Evolutionary conservation across 2,113 vertebrate genomes (phyloP), one percentile per base, ranked within the genome.

Genomic region (Buteo buteo): DNA sequence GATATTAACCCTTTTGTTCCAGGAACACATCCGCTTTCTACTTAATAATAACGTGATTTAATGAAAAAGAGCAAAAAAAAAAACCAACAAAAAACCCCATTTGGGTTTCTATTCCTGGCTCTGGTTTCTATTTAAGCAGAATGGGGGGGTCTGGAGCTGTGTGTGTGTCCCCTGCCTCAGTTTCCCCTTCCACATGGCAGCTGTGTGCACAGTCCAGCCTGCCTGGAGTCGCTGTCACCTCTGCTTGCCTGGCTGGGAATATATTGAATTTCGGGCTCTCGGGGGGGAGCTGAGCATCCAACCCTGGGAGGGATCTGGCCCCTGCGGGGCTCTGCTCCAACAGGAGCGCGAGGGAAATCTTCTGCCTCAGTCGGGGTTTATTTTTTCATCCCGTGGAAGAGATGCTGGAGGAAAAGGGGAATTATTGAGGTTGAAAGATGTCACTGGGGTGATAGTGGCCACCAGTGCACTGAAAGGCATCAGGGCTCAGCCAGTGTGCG

Each of bases 311-410:
- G 73, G 15, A 16, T 32, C 8, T 2, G 4, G 21, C 36, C 10
- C n/a, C 50, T 2, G 25, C 3, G 1, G 24, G n/a, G 16, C 42
- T 62, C 40, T 0, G 5, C n/a, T 50, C 16, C 32, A 10, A 17
- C 4, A 4, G n/a, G 22, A 40, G 16, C 2, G 7, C 2, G 24
- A 7, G 34, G 54, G 4, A 31, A 36, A 34, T 16, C 10, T 55
- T 11, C 47, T 38, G 15, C 44, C 13, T 38, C 65, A 38, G 47
- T 67, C 0, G 70, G 77, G 45, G 36, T 54, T 54, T 62, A 8
- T 21, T 29, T n/a, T 52, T 34, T 24, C 26, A 36, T 49, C 16
- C n/a, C 1, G 21, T 70, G 71, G 82, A 84, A 67, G 44, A 9
- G 40, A 3, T 18, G 31, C 18, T 10, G 52, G 71, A 36, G 58